Base-by-base conservation (phyloP, 2,113 vertebrate genomes). In the Silurus asotus region DNA sequence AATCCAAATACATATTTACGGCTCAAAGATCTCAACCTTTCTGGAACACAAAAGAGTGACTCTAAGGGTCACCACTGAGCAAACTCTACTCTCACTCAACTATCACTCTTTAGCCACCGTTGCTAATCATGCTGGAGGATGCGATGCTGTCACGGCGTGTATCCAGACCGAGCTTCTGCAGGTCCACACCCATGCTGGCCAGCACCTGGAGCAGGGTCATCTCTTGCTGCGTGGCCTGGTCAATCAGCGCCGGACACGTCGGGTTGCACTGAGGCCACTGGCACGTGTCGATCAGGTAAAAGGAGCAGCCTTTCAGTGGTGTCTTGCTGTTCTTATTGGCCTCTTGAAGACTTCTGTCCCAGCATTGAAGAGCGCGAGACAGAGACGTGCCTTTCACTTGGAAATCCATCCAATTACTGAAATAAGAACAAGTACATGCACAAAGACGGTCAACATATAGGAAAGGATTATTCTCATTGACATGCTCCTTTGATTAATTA, bases 261-360 rank as follows among this genome's bases (percentile, higher is more conserved):
- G 96, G 96, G 91, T 96, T 96, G 90, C 96, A 96, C 88, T 96
- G 95, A 19, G 95, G 95, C 94, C 91, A 93, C 51, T 94, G 95
- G 87, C 96, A 96, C 88, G 87, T 93, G 89, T 96, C 96, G 55
- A 96, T 90, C 53, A 96, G 91, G 87, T 96, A 93, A 87, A 95
- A 96, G 72, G 95, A 94, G 83, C 96, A 96, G 28, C 95, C 94
- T 89, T 95, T 96, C 6, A 94, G 61, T 0, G 93, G 90, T 0
- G 93, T 93, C 85, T 92, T 94, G 89, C 94, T 94, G 91, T 94
- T 94, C 25, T 93, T 94, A 20, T 86, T 93, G 76, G 94, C 93
- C 64, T 96, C 94, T 84, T 95, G 93, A 37, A 96, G 93, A 89
- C 93, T 96, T 81, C 93, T 94, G 88, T 95, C 96, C 96, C 96